Evolutionary conservation across 2,888 invertebrate genomes (phyloP), one percentile per base, ranked within the genome.

Genomic region (Pinctada fucata): DNA sequence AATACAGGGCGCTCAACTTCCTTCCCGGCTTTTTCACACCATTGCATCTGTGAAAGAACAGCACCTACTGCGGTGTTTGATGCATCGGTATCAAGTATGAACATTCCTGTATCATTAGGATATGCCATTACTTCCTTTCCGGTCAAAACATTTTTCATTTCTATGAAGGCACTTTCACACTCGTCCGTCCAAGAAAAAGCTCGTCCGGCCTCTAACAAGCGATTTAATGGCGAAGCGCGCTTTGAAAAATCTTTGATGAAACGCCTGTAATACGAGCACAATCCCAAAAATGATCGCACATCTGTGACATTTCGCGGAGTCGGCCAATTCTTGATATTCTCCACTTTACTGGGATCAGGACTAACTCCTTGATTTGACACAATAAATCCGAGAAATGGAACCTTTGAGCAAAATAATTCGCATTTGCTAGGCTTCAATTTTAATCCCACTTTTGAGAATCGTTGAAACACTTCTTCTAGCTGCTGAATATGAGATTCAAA

Each of bases 41-140:
- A 77, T 49, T 83, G 82, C 4, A 79, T 66, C 67, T 84, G 84
- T 3, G 80, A 80, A 5, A 83, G 74, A 58, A 74, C 75, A 31
- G 64, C 79, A 4, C 84, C 83, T 10, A 81, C 58, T 13, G 72
- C 81, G 3, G 48, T 66, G 58, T 81, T 71, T 58, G 73, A 76
- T 3, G 80, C 78, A 72, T 81, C 83, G 3, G 80, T 80, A 63
- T 83, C 81, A 5, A 84, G 31, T 10, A 84, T 79, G 63, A 79
- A 81, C 6, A 67, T 47, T 3, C 72, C 76, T 3, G 70, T 72
- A 31, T 72, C 65, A 49, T 71, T 49, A 31, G 78, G 82, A 72
- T 79, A 82, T 16, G 76, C 82, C 73, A 85, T 66, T 3, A 82
- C 75, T 51, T 72, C 72, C 2, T 76, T 72, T 4, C 68, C 66